phyloP scores from a whole-genome alignment of 2,888 invertebrate species.

The Drosophila neonasuta region DNA sequence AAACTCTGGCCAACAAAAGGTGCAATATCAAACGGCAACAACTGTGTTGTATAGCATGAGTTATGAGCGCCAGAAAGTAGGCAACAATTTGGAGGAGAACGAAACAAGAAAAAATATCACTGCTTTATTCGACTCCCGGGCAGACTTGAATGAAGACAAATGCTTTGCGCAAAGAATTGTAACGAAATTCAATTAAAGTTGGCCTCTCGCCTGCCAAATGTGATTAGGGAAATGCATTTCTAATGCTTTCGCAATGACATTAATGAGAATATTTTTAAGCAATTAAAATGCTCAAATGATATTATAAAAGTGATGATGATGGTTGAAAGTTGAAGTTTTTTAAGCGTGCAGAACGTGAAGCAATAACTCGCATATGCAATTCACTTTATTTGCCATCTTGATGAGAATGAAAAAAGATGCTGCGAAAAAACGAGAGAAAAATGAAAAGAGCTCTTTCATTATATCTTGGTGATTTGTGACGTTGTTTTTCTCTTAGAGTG shows the following conservation, averaged over 20 bases:
- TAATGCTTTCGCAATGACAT: neutral
- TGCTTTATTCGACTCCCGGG: conserved; percentile 12
- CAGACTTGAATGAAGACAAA: neutral
- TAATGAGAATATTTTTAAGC: conserved; percentile 12
- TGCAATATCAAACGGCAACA: conserved; percentile 47
- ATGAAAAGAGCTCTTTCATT: conserved; percentile 35
- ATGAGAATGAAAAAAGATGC: conserved; percentile 2
- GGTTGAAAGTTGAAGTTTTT: conserved; percentile 12
- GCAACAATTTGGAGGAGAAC: conserved; percentile 34
- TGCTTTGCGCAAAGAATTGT: neutral
- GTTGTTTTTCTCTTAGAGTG: conserved; percentile 48
- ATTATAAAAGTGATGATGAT: neutral
- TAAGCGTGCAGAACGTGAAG: conserved; percentile 13
- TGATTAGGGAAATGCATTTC: neutral
- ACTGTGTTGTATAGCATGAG: conserved; percentile 14
- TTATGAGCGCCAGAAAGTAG: conserved; percentile 42
- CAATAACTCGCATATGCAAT: conserved; percentile 41
- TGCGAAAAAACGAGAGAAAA: conserved; percentile 1
- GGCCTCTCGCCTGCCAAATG: neutral
- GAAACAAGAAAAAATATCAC: conserved; percentile 5
- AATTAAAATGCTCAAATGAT: conserved; percentile 12
- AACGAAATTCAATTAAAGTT: neutral
- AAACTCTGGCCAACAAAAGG: conserved; percentile 17
- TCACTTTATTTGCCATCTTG: conserved; percentile 37
- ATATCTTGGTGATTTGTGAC: conserved; percentile 64